Evolutionary conservation across 1,140 invertebrate genomes (phyloP).

Genomic region (Mactra quadrangularis): DNA sequence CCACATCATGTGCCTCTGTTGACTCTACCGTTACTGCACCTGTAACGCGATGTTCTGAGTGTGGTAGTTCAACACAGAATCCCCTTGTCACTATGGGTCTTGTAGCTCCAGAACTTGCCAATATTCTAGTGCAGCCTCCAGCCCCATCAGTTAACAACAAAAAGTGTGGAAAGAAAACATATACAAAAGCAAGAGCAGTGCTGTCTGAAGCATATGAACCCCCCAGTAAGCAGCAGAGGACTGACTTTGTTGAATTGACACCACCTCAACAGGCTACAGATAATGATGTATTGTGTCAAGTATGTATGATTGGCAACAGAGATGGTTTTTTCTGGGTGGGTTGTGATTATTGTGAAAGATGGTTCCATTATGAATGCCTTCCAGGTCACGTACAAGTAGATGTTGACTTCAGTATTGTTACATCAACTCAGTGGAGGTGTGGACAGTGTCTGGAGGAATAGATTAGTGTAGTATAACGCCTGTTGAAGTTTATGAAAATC

Average conservation of each 20-base stretch:
- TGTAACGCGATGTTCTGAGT: no score
- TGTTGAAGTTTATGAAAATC: no score
- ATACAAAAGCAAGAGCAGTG: not conserved
- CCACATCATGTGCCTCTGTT: no score
- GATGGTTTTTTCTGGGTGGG: constrained; percentile 8
- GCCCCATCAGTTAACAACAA: not conserved
- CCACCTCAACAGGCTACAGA: not conserved
- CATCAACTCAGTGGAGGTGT: not conserved
- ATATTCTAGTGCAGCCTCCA: not conserved
- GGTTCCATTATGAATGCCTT: constrained; percentile 1
- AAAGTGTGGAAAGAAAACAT: not conserved
- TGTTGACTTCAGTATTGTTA: not conserved
- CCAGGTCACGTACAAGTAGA: no score
- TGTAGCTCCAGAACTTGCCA: constrained; percentile 4
- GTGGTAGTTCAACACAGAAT: no score
- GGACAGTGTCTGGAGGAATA: constrained; percentile 15
- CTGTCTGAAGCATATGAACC: not conserved
- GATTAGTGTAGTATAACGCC: no score
- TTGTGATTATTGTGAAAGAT: constrained; percentile 4
- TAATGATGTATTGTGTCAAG: not conserved
- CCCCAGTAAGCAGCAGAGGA: not conserved
- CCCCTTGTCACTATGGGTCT: not conserved
- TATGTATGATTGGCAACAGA: not conserved
- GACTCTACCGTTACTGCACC: not conserved
- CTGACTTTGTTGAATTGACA: not conserved